Conservation (phyloP, 2,888 invertebrate species). For the Punctoribates punctum region DNA sequence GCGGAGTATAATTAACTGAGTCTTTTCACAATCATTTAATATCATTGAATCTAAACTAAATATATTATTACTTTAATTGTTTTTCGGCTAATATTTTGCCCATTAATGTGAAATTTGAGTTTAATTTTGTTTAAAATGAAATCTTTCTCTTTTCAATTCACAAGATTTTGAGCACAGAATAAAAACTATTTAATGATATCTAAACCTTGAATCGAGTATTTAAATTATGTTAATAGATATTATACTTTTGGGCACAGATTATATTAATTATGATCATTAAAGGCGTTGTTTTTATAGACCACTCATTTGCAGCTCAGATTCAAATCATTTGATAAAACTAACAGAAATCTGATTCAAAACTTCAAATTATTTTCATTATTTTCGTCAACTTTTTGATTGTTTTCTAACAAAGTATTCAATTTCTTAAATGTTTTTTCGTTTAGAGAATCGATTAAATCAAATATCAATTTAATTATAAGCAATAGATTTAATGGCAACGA, state of each 20-base stretch:
- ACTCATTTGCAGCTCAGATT: background rate
- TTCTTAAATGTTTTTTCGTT: too few relatives aligned
- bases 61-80: slow-evolving; percentile 30
- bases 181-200: slow-evolving; percentile 11
- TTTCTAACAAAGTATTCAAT: background rate
- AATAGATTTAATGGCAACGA: too few relatives aligned
- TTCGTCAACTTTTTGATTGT: background rate
- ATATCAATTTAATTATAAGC: too few relatives aligned
- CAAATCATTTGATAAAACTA: slow-evolving; percentile 9
- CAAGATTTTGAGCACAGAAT: background rate
- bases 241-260: slow-evolving; percentile 17
- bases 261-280: slow-evolving; percentile 30
- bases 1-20: slow-evolving; percentile 5
- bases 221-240: slow-evolving; percentile 21
- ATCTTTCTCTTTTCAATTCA: background rate
- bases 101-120: slow-evolving; percentile 7
- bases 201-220: slow-evolving; percentile 17
- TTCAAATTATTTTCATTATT: background rate
- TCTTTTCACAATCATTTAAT: slow-evolving; percentile 4
- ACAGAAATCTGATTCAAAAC: background rate
- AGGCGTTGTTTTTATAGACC: slow-evolving; percentile 30
- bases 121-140: slow-evolving; percentile 27
- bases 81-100: background rate
- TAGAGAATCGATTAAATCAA: too few relatives aligned
- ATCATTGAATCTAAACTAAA: slow-evolving; percentile 27